phyloP scores from a whole-genome alignment of 2,888 invertebrate genomes.

The Dynastes hyllus region DNA sequence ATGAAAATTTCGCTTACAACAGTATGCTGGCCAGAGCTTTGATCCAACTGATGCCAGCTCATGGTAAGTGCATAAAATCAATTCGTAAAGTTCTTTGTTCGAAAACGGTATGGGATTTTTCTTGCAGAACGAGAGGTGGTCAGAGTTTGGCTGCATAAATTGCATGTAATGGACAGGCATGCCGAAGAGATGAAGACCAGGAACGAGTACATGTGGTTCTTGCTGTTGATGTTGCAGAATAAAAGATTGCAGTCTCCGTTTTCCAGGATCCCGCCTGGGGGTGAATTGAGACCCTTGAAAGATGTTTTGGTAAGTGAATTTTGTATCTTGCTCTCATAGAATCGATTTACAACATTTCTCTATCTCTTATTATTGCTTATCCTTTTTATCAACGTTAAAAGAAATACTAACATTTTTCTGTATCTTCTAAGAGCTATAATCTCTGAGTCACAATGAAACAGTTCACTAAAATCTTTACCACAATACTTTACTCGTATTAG shows the following conservation, averaged over 20 bases:
- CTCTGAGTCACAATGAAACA: too few relatives aligned
- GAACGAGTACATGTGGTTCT: conserved; percentile 71
- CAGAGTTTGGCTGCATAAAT: conserved; percentile 68
- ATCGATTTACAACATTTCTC: too few relatives aligned
- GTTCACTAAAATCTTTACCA: too few relatives aligned
- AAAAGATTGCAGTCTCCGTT: conserved; percentile 69
- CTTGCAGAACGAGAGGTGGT: conserved; percentile 59
- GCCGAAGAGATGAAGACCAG: conserved; percentile 65
- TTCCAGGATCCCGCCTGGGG: conserved; percentile 64
- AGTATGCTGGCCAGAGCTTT: conserved; percentile 70
- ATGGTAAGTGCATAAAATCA: conserved; percentile 18
- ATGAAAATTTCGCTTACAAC: conserved; percentile 70
- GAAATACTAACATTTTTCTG: too few relatives aligned
- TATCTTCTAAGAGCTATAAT: too few relatives aligned
- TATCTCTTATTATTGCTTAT: too few relatives aligned
- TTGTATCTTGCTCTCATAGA: not conserved
- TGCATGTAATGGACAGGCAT: conserved; percentile 64
- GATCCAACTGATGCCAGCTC: conserved; percentile 67
- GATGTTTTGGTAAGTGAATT: conserved; percentile 66
- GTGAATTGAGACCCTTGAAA: conserved; percentile 65
- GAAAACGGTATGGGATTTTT: not conserved
- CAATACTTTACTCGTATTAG: too few relatives aligned
- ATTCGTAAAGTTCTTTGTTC: not conserved
- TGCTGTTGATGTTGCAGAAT: conserved; percentile 69
- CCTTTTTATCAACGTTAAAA: too few relatives aligned